Conservation (phyloP, 2,888 invertebrate species). For the Deilephila elpenor region DNA sequence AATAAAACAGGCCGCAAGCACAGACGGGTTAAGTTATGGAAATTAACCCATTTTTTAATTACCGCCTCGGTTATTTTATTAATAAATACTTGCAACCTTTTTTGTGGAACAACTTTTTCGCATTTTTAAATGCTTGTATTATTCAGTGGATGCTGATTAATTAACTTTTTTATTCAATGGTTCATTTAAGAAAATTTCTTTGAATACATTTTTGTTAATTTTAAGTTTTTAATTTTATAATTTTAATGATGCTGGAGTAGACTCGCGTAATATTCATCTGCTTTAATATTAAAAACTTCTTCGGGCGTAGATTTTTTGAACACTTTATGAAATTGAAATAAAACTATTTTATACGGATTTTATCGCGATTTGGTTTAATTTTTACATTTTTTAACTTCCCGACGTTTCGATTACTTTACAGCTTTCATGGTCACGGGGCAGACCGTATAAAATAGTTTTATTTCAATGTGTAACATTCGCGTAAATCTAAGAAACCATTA, state of each 20-base stretch:
- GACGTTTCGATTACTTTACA: no score
- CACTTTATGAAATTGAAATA: no score
- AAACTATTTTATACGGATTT: no score
- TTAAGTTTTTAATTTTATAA: neutral
- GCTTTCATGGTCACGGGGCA: no score
- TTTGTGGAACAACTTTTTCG: neutral
- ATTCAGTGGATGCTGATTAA: conserved; percentile 13
- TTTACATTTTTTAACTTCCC: no score
- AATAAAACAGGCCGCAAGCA: conserved; percentile 32
- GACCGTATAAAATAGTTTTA: no score
- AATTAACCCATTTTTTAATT: conserved; percentile 37
- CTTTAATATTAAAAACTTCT: no score
- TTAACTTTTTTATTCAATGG: neutral
- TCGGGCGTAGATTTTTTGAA: no score
- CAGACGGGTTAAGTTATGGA: conserved; percentile 38
- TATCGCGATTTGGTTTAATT: no score
- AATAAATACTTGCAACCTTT: conserved; percentile 22
- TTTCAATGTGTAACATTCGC: no score
- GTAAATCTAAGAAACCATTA: no score
- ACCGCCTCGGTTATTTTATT: conserved; percentile 23
- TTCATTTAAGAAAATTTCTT: neutral
- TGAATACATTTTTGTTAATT: neutral
- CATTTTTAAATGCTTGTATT: neutral
- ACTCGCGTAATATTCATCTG: no score
- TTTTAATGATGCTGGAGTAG: neutral